A percentile compares a stretch with the other conserved stretches of the same genome.
Conservation (phyloP, 37 sponge, comb jelly and placozoan genomes). For the Halisarca cf. caerulea region DNA sequence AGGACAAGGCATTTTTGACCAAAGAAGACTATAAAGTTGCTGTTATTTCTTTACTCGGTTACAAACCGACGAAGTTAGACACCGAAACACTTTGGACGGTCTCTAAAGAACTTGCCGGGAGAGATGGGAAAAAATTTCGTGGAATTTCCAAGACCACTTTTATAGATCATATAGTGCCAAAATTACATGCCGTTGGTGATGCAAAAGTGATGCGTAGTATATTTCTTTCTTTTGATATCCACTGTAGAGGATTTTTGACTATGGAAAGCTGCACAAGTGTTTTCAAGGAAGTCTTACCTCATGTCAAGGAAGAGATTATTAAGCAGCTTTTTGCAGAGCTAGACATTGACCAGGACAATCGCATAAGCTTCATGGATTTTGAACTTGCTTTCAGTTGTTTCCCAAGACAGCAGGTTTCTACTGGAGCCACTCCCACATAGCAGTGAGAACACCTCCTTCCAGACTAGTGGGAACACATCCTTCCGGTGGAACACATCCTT, state of each 20-base stretch:
- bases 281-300: slow-evolving; percentile 47
- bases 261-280: slow-evolving; percentile 29
- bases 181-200: slow-evolving; percentile 23
- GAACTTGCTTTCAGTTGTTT: slow-evolving; percentile 63
- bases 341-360: slow-evolving; percentile 61
- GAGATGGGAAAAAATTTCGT: neutral
- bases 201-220: slow-evolving; percentile 55
- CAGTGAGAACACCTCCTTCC: too few species aligned
- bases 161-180: slow-evolving; percentile 28
- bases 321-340: slow-evolving; percentile 45
- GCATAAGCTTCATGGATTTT: slow-evolving; percentile 72
- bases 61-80: slow-evolving; percentile 78
- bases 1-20: slow-evolving; percentile 37
- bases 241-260: slow-evolving; percentile 63
- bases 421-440: too few species aligned
- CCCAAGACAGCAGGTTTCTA: too few species aligned
- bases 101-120: neutral
- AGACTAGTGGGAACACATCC: too few species aligned
- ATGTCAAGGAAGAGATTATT: slow-evolving; percentile 1
- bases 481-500: too few species aligned
- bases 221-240: slow-evolving; percentile 66
- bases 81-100: slow-evolving; percentile 23
- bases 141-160: slow-evolving; percentile 27
- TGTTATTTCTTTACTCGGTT: slow-evolving; percentile 58
- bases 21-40: slow-evolving; percentile 75